Evolutionary conservation across 2,888 invertebrate genomes (phyloP).

Genomic region (Nymphalis urticae): DNA sequence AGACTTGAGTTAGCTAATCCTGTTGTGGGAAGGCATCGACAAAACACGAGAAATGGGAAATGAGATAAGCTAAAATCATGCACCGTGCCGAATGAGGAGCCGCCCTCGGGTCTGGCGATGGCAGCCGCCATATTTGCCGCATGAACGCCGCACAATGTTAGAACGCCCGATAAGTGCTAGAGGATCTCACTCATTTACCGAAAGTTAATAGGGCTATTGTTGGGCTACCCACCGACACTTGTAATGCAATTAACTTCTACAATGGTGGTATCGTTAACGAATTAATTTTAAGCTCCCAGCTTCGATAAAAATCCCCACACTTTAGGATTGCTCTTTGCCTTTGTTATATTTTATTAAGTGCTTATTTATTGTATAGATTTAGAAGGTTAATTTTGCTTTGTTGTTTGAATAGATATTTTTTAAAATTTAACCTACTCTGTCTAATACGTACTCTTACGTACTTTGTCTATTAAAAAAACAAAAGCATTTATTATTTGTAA

Average conservation of each 20-base stretch:
- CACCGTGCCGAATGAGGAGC: constrained; percentile 46
- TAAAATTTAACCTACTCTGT: too few relatives aligned
- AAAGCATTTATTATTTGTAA: too few relatives aligned
- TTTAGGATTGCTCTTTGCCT: constrained; percentile 12
- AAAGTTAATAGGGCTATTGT: constrained; percentile 79
- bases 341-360: neutral
- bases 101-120: constrained; percentile 70
- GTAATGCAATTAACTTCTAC: constrained; percentile 80
- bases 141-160: constrained; percentile 62
- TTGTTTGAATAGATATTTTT: too few relatives aligned
- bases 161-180: constrained; percentile 57
- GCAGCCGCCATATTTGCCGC: constrained; percentile 76
- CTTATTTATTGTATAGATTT: neutral
- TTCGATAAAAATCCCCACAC: constrained; percentile 38
- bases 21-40: constrained; percentile 61
- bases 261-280: constrained; percentile 74
- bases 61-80: constrained; percentile 43
- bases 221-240: constrained; percentile 68
- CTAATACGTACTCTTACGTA: too few relatives aligned
- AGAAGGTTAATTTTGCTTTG: neutral
- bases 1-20: constrained; percentile 72
- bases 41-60: constrained; percentile 46
- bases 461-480: too few relatives aligned
- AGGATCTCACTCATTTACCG: constrained; percentile 67
- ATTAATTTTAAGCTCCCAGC: constrained; percentile 69